Percentiles rank a stretch among this genome's conserved stretches.
These are phyloP conservation scores for Pomacea canaliculata DNA, from an alignment of 2,888 invertebrate species.

Conservation along the genomic window DNA sequence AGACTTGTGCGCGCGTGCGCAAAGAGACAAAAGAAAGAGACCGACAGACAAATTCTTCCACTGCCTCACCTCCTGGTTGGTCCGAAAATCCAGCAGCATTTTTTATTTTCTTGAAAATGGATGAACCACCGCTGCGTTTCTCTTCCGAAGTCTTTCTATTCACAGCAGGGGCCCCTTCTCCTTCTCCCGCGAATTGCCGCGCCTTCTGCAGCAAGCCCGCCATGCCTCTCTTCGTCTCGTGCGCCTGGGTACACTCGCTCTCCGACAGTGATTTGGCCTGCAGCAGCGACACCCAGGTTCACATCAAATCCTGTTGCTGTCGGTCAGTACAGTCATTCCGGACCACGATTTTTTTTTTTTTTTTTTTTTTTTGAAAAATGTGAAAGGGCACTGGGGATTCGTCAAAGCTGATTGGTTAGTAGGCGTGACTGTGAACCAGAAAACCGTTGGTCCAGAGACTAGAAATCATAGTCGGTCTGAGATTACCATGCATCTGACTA, in stretches of 20 bases:
- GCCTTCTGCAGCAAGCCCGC: constrained; percentile 25
- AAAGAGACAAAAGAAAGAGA: too few relatives aligned
- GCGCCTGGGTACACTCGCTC: not conserved
- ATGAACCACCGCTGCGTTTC: constrained; percentile 9
- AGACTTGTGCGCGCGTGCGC: too few relatives aligned
- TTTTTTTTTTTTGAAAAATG: too few relatives aligned
- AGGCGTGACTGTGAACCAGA: too few relatives aligned
- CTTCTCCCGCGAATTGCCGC: constrained; percentile 27
- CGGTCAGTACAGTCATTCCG: too few relatives aligned
- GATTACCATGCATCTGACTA: too few relatives aligned
- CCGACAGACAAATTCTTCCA: not conserved
- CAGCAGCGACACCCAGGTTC: not conserved
- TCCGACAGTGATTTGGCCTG: constrained; percentile 18
- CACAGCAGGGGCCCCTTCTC: constrained; percentile 5
- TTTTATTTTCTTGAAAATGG: constrained; percentile 35
- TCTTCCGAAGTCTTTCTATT: not conserved
- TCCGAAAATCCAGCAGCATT: constrained; percentile 33
- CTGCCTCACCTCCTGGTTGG: constrained; percentile 10
- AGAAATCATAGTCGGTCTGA: too few relatives aligned
- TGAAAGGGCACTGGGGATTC: too few relatives aligned
- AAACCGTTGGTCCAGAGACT: too few relatives aligned
- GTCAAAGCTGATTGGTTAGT: too few relatives aligned
- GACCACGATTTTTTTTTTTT: too few relatives aligned
- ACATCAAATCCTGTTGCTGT: too few relatives aligned
- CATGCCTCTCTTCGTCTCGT: constrained; percentile 6